Evolutionary conservation across 2,888 invertebrate species (phyloP), one percentile per base, ranked within the genome.

Genomic region (Papilio protenor): DNA sequence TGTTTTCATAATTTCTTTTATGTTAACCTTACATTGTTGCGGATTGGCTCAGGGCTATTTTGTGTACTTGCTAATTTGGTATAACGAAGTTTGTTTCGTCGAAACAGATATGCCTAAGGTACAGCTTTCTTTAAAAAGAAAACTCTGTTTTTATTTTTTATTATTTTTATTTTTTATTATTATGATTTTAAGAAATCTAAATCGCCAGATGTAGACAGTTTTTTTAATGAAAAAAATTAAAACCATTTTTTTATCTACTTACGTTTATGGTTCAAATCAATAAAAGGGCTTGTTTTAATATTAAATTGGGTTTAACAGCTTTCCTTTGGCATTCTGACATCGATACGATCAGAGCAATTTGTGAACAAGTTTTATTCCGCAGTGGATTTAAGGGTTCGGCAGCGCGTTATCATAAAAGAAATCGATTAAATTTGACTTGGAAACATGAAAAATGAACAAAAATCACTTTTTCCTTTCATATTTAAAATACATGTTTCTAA

Each of bases 311-410:
- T 40, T 66, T 66, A 40, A 40, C 33, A 66, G 66, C n/a, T 66
- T 66, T 40, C n/a, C 18, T 64, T 64, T 64, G 64, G 64, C 33
- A 40, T 40, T 64, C 33, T 40, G 64, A 27, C 18, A 33, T 64
- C 33, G 64, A 64, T 64, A 64, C 45, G 16, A 59, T 73, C 59
- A 5, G 16, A 8, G 73, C 16, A 59, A 73, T 59, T 73, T 59
- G 59, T 59, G 45, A 73, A 73, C 73, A 21, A 47, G 59, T 73
- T 73, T 73, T 45, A 73, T 59, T 73, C 33, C 23, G 16, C 59
- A 40, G n/a, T 23, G 73, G 23, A 27, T 10, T 66, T 33, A 49
- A 47, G 40, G 23, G 10, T 47, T 45, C 47, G 21, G 52, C 72
- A 55, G 27, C 27, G 6, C 27, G 55, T 18, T 72, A 27, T 49